phyloP scores from a whole-genome alignment of 2,113 vertebrate species.

The Lamprotornis superbus region DNA sequence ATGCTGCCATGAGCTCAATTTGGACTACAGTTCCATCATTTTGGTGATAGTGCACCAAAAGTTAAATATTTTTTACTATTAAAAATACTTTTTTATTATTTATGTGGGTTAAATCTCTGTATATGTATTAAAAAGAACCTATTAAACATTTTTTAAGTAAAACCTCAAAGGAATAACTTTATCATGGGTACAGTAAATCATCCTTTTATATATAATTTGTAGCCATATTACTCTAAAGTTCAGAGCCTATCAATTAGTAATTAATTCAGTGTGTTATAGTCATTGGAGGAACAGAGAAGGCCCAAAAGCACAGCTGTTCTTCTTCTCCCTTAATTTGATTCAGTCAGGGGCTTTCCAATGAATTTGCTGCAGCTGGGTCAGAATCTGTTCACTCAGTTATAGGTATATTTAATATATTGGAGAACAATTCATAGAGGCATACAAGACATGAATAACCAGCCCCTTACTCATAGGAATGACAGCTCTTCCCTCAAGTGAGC shows the following conservation, averaged over 20 bases:
- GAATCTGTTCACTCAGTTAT: neutral
- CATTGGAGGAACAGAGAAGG: neutral
- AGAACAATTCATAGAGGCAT: neutral
- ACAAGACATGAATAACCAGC: neutral
- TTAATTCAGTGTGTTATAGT: neutral
- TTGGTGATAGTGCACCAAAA: neutral
- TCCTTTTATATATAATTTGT: neutral
- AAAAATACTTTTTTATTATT: neutral
- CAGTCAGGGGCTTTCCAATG: neutral
- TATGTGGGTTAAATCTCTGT: neutral
- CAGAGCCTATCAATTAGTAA: neutral
- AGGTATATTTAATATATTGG: neutral
- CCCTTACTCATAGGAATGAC: neutral
- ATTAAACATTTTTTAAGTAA: neutral
- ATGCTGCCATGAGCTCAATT: neutral
- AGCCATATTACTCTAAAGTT: neutral
- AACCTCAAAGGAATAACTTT: neutral
- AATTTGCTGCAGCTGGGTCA: neutral
- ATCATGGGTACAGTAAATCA: neutral
- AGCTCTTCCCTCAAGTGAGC: neutral
- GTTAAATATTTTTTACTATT: neutral
- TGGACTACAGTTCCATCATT: neutral
- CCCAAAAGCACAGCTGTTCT: neutral
- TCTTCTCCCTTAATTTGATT: neutral
- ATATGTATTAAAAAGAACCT: neutral